These are phyloP conservation scores for Sarcophilus harrisii DNA, from an alignment of 2,797 vertebrate genomes.

Conservation along the genomic window DNA sequence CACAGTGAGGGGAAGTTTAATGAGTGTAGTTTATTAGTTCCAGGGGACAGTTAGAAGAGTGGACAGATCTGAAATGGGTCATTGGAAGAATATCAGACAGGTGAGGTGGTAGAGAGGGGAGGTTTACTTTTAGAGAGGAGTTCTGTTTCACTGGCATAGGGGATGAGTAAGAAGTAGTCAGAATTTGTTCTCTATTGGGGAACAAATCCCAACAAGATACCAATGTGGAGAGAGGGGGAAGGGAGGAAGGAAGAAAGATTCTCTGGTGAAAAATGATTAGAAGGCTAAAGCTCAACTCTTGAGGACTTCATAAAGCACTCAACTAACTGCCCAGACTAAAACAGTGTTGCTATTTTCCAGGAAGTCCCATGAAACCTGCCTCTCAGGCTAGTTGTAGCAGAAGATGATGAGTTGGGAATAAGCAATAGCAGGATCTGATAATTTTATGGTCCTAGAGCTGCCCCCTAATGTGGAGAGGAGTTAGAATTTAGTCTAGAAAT, in stretches of 20 bases:
- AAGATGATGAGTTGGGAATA: neutral
- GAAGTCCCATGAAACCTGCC: neutral
- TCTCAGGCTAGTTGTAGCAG: neutral
- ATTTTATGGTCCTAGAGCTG: neutral
- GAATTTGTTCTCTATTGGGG: neutral
- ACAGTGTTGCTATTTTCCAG: neutral
- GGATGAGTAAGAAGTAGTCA: neutral
- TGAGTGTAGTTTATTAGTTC: neutral
- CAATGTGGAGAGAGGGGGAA: neutral
- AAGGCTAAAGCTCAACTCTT: neutral
- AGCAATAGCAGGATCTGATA: neutral
- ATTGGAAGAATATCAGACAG: neutral
- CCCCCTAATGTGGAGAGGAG: neutral
- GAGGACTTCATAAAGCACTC: neutral
- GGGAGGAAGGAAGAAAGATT: neutral
- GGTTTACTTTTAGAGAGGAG: neutral
- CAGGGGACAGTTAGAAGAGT: neutral
- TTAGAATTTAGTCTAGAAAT: neutral
- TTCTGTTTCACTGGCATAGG: neutral
- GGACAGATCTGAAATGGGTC: neutral
- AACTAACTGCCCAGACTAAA: neutral
- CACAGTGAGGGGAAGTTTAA: neutral
- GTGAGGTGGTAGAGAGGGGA: neutral
- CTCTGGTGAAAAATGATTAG: neutral
- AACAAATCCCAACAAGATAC: neutral